Base-by-base conservation (phyloP, 2,888 invertebrate genomes). In the Auanema sp. region DNA sequence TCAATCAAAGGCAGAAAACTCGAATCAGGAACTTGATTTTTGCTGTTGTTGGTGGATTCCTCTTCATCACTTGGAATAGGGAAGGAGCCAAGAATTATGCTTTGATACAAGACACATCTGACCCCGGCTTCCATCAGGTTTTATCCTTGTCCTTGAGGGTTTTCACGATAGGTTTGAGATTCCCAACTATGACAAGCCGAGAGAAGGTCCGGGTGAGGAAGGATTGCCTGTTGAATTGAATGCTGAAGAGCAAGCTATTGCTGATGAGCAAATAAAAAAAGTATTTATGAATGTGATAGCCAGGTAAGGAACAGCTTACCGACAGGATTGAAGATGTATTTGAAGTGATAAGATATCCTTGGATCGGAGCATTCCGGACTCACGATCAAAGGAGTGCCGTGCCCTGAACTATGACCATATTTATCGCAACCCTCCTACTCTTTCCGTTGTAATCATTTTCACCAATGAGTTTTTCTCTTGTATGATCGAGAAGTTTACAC, bases 401-500 rank as follows among this genome's bases (percentile, higher is more conserved):
- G 83, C 84, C 53, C 83, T 89, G 47, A 83, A 80, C 1, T 91
- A 90, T 83, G 88, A 90, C 78, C 60, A 67, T 12, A 47, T 56
- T 2, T 24, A 49, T 21, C 43, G 43, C 4, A 43, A 44, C 4
- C 85, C 95, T 1, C 88, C 88, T 3, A 89, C 89, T 0, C 89
- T 90, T 1, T 91, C 90, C 67, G 85, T 87, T 3, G 71, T 72
- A 14, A 87, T 91, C 65, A 91, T 92, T 70, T 93, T 92, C 86
- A 62, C 65, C 8, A 58, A 65, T 23, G 65, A 65, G 51, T 65
- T 60, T 40, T 65, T 65, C 49, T 60, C 60, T 10, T 58, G 63
- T 63, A 24, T 21, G 55, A 18, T 51, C 4, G 24, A 52, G 52
- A n/a, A 18, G 41, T 55, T 40, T 14, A 18, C 4, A 10, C 0